phyloP scores from a whole-genome alignment of 2,888 invertebrate genomes.

The Buathra laborator region DNA sequence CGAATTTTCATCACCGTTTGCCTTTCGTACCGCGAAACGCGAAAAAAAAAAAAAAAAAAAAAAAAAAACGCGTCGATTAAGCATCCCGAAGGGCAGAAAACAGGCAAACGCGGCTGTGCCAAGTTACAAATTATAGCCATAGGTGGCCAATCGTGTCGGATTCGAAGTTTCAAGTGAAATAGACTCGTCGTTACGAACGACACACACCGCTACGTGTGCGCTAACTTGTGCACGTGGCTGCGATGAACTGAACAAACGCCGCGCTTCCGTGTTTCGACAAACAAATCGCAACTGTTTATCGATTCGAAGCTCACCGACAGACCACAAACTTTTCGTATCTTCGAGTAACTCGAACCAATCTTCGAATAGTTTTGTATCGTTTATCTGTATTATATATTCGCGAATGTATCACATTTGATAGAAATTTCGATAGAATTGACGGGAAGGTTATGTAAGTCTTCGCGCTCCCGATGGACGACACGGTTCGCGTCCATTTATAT shows the following conservation, averaged over 20 bases:
- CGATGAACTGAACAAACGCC: neutral
- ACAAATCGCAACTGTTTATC: neutral
- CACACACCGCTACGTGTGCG: neutral
- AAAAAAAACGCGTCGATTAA: neutral
- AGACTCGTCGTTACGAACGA: neutral
- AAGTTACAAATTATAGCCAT: neutral
- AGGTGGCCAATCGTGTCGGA: constrained; percentile 15
- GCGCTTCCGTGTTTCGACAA: neutral
- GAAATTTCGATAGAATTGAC: neutral
- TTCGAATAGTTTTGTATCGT: neutral
- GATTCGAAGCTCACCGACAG: constrained; percentile 31
- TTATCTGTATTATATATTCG: neutral
- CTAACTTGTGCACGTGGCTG: neutral
- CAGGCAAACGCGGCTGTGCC: neutral
- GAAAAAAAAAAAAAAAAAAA: neutral
- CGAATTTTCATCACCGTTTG: neutral
- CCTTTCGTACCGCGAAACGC: neutral
- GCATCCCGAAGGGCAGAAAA: neutral
- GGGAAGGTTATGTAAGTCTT: neutral
- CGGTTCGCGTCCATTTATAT: constrained; percentile 33
- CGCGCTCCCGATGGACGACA: constrained; percentile 2
- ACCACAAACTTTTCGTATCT: constrained; percentile 11
- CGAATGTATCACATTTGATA: neutral
- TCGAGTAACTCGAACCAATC: neutral
- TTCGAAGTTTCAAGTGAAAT: neutral